A percentile compares a stretch with the other conserved stretches of the same genome.
Conservation (phyloP, 2,797 vertebrate genomes). For the Carduelis carduelis region DNA sequence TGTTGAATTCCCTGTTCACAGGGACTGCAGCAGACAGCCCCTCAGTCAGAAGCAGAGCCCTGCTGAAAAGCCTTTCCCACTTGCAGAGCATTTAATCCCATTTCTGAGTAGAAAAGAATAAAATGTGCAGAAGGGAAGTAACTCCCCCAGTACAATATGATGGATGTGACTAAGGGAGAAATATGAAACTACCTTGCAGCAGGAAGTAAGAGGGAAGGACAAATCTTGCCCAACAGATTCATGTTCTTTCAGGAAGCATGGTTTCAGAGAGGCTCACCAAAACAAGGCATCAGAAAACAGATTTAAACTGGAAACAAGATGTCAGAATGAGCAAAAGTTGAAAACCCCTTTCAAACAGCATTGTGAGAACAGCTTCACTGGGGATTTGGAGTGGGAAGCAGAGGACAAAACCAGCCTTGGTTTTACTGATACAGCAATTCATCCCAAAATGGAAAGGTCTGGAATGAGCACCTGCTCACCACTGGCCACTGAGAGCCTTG, state of each 20-base stretch:
- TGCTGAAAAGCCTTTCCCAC: not conserved
- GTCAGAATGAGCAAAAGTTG: not conserved
- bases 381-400: not conserved
- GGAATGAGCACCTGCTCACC: accelerated
- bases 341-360: not conserved
- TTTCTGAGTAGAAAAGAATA: no score
- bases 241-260: not conserved
- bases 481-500: not conserved
- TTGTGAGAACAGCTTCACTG: not conserved
- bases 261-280: not conserved
- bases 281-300: not conserved
- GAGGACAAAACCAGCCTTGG: not conserved
- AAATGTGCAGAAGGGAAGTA: not conserved
- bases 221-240: not conserved
- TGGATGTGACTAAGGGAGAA: not conserved
- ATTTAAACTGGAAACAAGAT: not conserved
- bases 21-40: not conserved
- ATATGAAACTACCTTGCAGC: not conserved
- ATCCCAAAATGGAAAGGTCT: not conserved
- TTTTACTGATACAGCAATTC: not conserved
- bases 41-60: not conserved
- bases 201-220: not conserved
- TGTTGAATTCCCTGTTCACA: not conserved
- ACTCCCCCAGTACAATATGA: not conserved
- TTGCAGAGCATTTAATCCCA: not conserved